Base-by-base conservation (phyloP, 2,888 invertebrate genomes). In the Seira ritae region DNA sequence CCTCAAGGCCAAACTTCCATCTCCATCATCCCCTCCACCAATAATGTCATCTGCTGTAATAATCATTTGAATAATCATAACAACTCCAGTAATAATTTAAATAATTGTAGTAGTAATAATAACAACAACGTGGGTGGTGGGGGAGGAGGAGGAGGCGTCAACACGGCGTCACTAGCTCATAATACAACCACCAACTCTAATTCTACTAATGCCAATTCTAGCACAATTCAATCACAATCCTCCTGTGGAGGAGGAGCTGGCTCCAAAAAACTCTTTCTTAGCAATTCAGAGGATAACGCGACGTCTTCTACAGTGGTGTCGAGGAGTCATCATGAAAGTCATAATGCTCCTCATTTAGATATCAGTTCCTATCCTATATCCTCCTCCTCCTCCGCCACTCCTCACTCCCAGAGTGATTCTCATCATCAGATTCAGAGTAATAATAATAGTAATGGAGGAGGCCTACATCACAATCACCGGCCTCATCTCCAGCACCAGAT, bases 381-480 rank as follows among this genome's bases (percentile, higher is more conserved):
- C n/a, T 42, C n/a, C 55, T 76, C 72, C 78, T 69, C 77, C 55
- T 79, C 72, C 78, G 68, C 77, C 20, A 22, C 77, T 73, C 77
- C 77, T 65, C 65, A 46, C 67, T 75, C 68, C 67, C 42, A 71
- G 37, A 66, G 50, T 77, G 69, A 77, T 69, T 42, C 65, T 62
- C 72, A 22, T 77, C 77, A 82, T 24, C 82, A 72, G 22, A 72
- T 15, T 23, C 50, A 42, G 42, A 42, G 6, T 4, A 42, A 42
- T 42, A n/a, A n/a, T n/a, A n/a, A n/a, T n/a, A 19, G 15, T 31
- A 81, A 75, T 24, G 76, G 72, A 20, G n/a, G 19, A n/a, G 31
- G 19, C 67, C 72, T 55, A n/a, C 60, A 60, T 67, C 42, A 82
- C 84, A 85, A 69, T 84, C 90, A 85, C 89, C 89, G 74, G 76